Evolutionary conservation across 2,113 vertebrate genomes (phyloP).

Genomic region (Sebastes schlegelii): DNA sequence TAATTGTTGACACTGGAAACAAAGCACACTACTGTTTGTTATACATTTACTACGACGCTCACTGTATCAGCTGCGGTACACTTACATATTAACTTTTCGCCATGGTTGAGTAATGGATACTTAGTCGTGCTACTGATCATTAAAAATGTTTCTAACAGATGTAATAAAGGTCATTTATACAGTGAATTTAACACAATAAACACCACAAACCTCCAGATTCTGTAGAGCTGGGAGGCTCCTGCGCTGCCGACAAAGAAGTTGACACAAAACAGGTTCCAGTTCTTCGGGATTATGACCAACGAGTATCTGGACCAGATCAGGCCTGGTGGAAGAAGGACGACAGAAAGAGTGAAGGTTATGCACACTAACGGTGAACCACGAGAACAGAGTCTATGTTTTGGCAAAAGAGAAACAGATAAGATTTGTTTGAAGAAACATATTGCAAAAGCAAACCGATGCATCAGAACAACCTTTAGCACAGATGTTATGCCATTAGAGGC

Average conservation of each 20-base stretch:
- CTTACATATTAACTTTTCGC: conserved; percentile 19
- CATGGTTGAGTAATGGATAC: neutral
- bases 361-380: conserved; percentile 9
- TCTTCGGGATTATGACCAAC: conserved; percentile 98
- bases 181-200: conserved; percentile 49
- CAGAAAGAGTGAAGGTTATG: conserved; percentile 20
- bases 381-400: conserved; percentile 56
- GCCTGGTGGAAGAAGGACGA: conserved; percentile 79
- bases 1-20: conserved; percentile 2
- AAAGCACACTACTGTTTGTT: conserved; percentile 17
- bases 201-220: conserved; percentile 92
- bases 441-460: conserved; percentile 39
- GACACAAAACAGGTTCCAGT: conserved; percentile 97
- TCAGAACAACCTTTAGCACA: conserved; percentile 51
- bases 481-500: neutral
- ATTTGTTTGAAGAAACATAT: conserved; percentile 55
- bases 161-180: neutral
- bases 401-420: conserved; percentile 51
- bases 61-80: neutral
- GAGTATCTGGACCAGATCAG: conserved; percentile 99
- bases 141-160: neutral
- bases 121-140: neutral
- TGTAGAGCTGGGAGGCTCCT: conserved; percentile 91
- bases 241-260: conserved; percentile 96
- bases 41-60: conserved; percentile 18